Evolutionary conservation across 2,797 vertebrate genomes (phyloP).

Genomic region (Sphaeramia orbicularis): DNA sequence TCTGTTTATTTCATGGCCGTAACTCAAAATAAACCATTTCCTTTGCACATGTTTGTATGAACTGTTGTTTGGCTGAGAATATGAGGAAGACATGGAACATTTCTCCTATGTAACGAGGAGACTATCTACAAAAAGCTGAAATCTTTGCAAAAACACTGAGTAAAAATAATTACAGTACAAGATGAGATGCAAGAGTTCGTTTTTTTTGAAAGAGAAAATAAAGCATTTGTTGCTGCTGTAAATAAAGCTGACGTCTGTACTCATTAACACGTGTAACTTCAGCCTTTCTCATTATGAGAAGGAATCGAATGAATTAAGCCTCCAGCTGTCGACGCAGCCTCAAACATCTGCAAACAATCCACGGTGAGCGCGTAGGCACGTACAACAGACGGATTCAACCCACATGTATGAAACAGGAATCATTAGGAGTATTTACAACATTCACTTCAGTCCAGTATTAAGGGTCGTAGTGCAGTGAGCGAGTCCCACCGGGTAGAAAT

Average conservation of each 20-base stretch:
- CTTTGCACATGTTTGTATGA: conserved; percentile 40
- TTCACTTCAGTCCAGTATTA: conserved; percentile 51
- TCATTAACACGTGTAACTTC: conserved; percentile 13
- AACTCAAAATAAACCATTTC: conserved; percentile 75
- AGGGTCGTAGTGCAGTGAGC: conserved; percentile 37
- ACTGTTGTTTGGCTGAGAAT: conserved; percentile 21
- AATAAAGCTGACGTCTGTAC: conserved; percentile 4
- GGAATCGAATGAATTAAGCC: conserved; percentile 22
- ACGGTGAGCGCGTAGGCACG: conserved; percentile 56
- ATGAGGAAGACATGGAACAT: conserved; percentile 38
- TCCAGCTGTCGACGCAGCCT: conserved; percentile 2
- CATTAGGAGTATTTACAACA: conserved; percentile 74
- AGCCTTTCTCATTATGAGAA: conserved; percentile 11
- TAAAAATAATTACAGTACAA: conserved; percentile 52
- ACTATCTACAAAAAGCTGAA: conserved; percentile 55
- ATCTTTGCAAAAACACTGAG: conserved; percentile 41
- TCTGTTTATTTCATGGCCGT: conserved; percentile 72
- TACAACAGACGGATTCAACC: conserved; percentile 44
- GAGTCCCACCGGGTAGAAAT: conserved; percentile 12
- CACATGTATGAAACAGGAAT: conserved; percentile 34
- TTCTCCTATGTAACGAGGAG: conserved; percentile 31
- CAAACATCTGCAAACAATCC: conserved; percentile 9
- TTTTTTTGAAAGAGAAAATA: conserved; percentile 32
- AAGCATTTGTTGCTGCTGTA: conserved; percentile 39
- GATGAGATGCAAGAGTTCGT: conserved; percentile 40